Percentiles rank a stretch among this genome's conserved stretches.
phyloP scores from a whole-genome alignment of 2,113 vertebrate species.

The Podarcis cretensis region DNA sequence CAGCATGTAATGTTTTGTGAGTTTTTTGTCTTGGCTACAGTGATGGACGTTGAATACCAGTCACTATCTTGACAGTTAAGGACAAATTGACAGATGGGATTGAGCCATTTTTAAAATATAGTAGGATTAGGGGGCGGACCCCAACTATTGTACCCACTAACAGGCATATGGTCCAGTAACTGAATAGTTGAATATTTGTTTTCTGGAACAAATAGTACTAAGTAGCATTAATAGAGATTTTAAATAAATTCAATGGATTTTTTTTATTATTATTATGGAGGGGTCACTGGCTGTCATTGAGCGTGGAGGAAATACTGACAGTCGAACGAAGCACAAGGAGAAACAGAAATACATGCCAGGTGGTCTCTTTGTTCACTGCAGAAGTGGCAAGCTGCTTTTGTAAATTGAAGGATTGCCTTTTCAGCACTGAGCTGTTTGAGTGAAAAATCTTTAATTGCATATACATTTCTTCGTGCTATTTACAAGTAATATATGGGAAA shows the following conservation, averaged over 20 bases:
- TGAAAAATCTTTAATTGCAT: neutral
- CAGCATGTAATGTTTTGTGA: neutral
- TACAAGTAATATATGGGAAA: neutral
- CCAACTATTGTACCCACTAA: neutral
- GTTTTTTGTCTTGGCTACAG: neutral
- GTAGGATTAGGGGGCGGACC: neutral
- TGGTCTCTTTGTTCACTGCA: neutral
- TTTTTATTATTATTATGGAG: neutral
- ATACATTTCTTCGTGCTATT: neutral
- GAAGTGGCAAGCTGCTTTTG: neutral
- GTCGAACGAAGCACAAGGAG: neutral
- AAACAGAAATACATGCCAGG: neutral
- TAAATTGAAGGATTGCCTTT: neutral
- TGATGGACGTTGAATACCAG: neutral
- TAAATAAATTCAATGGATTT: neutral
- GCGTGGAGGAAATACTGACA: neutral
- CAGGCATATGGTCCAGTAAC: neutral
- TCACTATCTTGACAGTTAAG: neutral
- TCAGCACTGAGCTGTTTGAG: neutral
- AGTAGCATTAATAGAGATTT: neutral
- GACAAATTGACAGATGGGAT: neutral
- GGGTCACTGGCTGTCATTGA: neutral
- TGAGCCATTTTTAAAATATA: neutral
- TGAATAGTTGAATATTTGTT: neutral
- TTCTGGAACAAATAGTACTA: neutral